Evolutionary conservation across 2,888 invertebrate species (phyloP), one percentile per base, ranked within the genome.

Genomic region (Drosophila eohydei): DNA sequence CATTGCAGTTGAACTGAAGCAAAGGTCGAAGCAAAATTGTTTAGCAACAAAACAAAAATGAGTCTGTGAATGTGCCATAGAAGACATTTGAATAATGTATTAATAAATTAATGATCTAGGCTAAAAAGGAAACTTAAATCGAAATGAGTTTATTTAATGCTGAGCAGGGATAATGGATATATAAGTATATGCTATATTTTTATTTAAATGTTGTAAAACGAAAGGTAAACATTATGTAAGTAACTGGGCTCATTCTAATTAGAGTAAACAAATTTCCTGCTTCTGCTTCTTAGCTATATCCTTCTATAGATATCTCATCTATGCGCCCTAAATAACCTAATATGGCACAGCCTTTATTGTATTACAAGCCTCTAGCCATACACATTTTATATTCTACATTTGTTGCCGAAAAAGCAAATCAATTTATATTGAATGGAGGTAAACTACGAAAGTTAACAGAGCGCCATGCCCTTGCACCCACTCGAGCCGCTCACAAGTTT

Each of bases 11-110:
- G 26, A 48, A 58, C 63, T 41, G 58, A 40, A 58, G 40, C 26
- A n/a, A 36, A 32, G 8, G 12, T 8, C 46, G 38, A 6, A n/a
- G 26, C 72, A 46, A 48, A 44, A 16, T 26, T 26, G 44, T 30
- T 62, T 51, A 43, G 58, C 52, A 56, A 21, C 21, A 52, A 41
- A 14, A 52, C 12, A 51, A 51, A 51, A 57, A 60, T 57, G 30
- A 41, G 86, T 82, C 83, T 85, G 86, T 74, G 78, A 58, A 65
- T 66, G 83, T 81, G 81, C 81, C 86, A 81, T 88, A 59, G 64
- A 73, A 68, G 56, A 74, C 66, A 84, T 62, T 54, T 52, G 34
- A 67, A 60, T 66, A 61, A 46, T 80, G 21, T 60, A 68, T 58
- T 26, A 71, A 28, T 65, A 50, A 68, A 68, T 36, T 38, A 63